These are phyloP conservation scores for Conchocele bisecta DNA, from an alignment of 2,888 invertebrate species.

Conservation along the genomic window DNA sequence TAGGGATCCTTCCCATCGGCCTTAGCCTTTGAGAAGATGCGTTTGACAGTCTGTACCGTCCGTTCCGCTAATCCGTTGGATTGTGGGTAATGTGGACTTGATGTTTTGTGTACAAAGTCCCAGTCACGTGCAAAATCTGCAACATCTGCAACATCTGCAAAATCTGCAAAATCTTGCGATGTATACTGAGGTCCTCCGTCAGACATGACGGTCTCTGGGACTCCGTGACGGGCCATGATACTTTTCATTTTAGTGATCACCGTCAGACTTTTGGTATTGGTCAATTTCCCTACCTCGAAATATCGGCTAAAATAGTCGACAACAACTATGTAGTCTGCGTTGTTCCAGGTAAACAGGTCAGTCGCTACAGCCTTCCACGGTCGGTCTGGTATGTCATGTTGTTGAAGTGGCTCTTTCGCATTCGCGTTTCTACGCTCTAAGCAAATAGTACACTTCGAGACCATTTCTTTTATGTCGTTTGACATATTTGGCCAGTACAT, in stretches of 20 bases:
- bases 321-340: constrained; percentile 37
- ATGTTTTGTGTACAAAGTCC: constrained; percentile 1
- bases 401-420: constrained; percentile 44
- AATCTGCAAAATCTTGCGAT: too few species aligned
- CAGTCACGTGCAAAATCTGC: neutral
- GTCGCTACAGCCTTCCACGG: constrained; percentile 51
- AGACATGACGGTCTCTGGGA: constrained; percentile 1
- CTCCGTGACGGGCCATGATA: neutral
- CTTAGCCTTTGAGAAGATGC: constrained; percentile 2
- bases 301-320: constrained; percentile 43
- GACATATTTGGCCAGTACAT: constrained; percentile 57
- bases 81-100: constrained; percentile 9
- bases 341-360: constrained; percentile 46
- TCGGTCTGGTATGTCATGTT: constrained; percentile 23
- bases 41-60: neutral
- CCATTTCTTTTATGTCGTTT: constrained; percentile 35
- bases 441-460: constrained; percentile 38
- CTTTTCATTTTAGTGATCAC: constrained; percentile 6
- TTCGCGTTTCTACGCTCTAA: constrained; percentile 35
- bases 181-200: neutral
- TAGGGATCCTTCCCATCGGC: neutral
- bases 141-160: too few species aligned
- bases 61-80: neutral
- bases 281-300: constrained; percentile 28
- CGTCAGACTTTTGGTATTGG: neutral